Evolutionary conservation across 2,888 invertebrate species (phyloP), one percentile per base, ranked within the genome.

Genomic region (Dasysyrphus albostriatus): DNA sequence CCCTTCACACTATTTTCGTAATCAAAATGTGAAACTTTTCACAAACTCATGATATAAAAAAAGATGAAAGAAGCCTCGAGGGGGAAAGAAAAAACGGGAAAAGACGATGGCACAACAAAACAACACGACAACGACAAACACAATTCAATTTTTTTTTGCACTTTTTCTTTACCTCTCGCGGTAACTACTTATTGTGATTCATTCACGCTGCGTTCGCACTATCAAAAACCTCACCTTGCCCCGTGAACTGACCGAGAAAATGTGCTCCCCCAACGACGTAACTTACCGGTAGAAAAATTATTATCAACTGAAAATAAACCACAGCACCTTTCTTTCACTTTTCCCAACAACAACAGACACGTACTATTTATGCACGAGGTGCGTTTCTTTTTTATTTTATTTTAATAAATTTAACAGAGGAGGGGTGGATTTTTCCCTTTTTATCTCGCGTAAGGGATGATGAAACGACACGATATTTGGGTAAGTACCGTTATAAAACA

Each of bases 1-100:
- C 67, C 32, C 70, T 81, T 75, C 61, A 78, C 83, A 79, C 83
- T 78, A 59, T 58, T 75, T 87, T 87, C 78, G 75, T 80, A 75
- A 75, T 83, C 75, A 74, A 83, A 77, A 81, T 77, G 81, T 84
- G 84, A 72, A 81, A 84, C 75, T 79, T 87, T 83, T 83, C 79
- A 87, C 87, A 67, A 67, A 65, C 65, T 49, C 75, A 56, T 83
- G 39, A 34, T 56, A 83, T 73, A 72, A 54, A 51, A 51, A 54
- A 54, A 54, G 16, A 16, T 12, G 9, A 54, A 29, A 34, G 8
- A 44, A 37, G 32, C n/a, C 16, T 32, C n/a, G 58, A 42, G 74
- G 14, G 16, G 49, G 47, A 47, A 24, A 16, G 14, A 16, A 56
- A 32, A 56, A 54, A n/a, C 10, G 6, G 14, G 32, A 29, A 70